Evolutionary conservation across 2,888 invertebrate species (phyloP).

Genomic region (Bimastos eiseni): DNA sequence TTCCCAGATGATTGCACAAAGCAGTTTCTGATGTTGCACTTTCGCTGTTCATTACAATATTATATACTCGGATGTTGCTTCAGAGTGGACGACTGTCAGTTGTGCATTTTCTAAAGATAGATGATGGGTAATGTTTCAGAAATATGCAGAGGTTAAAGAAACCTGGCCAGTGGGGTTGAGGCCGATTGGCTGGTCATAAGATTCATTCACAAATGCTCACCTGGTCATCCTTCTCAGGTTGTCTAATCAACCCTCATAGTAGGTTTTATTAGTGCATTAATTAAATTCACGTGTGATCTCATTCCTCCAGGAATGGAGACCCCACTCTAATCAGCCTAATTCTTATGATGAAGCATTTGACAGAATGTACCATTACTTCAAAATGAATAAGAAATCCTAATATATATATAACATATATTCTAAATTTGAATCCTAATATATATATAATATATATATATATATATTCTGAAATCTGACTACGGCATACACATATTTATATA

Average conservation of each 20-base stretch:
- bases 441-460: background rate
- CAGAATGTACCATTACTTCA: background rate
- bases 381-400: background rate
- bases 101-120: background rate
- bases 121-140: background rate
- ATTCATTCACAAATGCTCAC: background rate
- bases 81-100: background rate
- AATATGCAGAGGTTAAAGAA: background rate
- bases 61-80: background rate
- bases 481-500: background rate
- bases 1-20: conserved; percentile 3
- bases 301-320: background rate
- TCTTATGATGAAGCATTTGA: background rate
- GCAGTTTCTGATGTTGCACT: conserved; percentile 6
- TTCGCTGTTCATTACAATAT: background rate
- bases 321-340: background rate
- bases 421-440: too few relatives aligned
- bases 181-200: background rate
- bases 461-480: background rate
- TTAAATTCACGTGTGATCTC: background rate
- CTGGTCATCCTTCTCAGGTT: background rate
- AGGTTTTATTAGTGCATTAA: background rate
- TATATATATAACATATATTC: background rate
- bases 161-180: background rate
- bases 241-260: background rate